A percentile compares a stretch with the other conserved stretches of the same genome.
These are phyloP conservation scores for Suncus etruscus DNA, from an alignment of 2,113 vertebrate genomes.

Conservation along the genomic window DNA sequence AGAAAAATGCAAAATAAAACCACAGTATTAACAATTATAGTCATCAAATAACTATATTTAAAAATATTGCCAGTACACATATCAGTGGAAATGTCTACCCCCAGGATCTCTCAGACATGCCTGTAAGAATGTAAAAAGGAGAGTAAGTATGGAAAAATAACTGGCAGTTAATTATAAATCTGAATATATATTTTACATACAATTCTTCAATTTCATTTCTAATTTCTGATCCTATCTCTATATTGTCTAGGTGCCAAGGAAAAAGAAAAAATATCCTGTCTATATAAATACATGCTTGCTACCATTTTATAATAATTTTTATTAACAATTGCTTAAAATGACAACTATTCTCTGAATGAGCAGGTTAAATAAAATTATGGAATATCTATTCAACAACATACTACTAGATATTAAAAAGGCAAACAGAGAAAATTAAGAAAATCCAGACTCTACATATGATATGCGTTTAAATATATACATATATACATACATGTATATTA, in stretches of 20 bases:
- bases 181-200: background rate
- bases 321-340: background rate
- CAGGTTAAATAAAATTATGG: background rate
- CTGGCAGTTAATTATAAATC: conserved; percentile 16
- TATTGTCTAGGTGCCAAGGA: background rate
- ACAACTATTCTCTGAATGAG: background rate
- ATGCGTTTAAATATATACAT: too few relatives aligned
- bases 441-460: too few relatives aligned
- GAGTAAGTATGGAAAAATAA: background rate
- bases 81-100: background rate
- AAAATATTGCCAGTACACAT: background rate
- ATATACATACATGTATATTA: too few relatives aligned
- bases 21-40: background rate
- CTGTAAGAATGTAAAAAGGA: background rate
- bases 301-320: background rate
- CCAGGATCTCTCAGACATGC: background rate
- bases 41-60: background rate
- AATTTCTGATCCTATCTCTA: background rate
- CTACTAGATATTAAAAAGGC: background rate
- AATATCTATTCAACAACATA: background rate
- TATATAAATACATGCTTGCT: conserved; percentile 24
- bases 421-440: too few relatives aligned
- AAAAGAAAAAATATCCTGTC: conserved; percentile 16
- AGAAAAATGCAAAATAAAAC: background rate
- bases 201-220: background rate